Conservation (phyloP, 2,113 vertebrate species). For the Herpetotheres cachinnans region DNA sequence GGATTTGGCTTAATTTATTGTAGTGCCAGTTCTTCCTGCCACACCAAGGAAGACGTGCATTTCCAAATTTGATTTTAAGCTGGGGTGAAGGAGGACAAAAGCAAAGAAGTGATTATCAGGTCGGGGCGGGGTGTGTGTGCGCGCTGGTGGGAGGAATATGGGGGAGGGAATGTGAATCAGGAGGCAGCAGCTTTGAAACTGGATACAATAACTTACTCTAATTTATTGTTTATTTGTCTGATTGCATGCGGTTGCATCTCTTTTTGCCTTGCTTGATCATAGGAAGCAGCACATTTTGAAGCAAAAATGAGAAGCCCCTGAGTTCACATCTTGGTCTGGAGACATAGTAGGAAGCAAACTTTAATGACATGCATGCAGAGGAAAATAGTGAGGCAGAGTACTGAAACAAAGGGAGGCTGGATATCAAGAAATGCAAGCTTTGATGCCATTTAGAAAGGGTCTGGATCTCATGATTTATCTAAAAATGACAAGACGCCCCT, state of each 20-base stretch:
- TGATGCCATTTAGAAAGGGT: background rate
- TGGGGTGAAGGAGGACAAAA: background rate
- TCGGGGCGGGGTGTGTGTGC: background rate
- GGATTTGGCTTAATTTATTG: background rate
- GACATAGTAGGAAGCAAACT: background rate
- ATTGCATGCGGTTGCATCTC: background rate
- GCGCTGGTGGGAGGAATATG: background rate
- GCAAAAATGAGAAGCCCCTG: background rate
- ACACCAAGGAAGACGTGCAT: background rate
- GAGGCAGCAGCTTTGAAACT: background rate
- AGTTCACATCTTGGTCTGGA: background rate
- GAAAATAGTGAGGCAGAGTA: background rate
- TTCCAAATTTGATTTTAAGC: constrained; percentile 1
- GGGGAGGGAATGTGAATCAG: background rate
- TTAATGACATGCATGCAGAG: background rate
- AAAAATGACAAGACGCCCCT: constrained; percentile 3
- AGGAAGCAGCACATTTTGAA: background rate
- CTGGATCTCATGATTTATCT: constrained; percentile 35
- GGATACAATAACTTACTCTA: background rate
- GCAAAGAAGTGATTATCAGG: background rate
- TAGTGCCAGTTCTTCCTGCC: background rate
- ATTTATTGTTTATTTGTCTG: background rate
- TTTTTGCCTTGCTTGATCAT: background rate
- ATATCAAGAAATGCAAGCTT: background rate
- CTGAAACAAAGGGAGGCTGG: constrained; percentile 21